Percentiles rank a stretch among this genome's conserved stretches.
phyloP scores from a whole-genome alignment of 1,140 invertebrate genomes.

The Oncopodura yosiiana region DNA sequence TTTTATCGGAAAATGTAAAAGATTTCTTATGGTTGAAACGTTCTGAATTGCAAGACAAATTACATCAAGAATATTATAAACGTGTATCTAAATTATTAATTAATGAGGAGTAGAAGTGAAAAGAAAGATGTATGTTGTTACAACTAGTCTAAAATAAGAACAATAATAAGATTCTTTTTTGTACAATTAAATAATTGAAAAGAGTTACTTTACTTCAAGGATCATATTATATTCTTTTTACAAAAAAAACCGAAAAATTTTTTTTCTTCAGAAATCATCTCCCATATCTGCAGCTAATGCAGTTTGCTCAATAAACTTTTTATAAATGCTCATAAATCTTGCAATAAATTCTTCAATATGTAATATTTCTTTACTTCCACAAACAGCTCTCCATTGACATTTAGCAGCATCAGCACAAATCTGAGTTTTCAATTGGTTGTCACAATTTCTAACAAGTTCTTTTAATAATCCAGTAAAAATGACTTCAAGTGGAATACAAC shows the following conservation, averaged over 20 bases:
- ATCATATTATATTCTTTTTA: too few species aligned
- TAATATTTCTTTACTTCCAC: constrained; percentile 89
- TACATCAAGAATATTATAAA: constrained; percentile 42
- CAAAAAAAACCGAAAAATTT: too few species aligned
- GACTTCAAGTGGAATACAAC: constrained; percentile 85
- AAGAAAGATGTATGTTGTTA: too few species aligned
- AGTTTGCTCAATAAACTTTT: constrained; percentile 65
- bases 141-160: too few species aligned
- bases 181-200: too few species aligned
- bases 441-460: constrained; percentile 78
- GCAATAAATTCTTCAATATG: constrained; percentile 95
- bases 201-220: too few species aligned
- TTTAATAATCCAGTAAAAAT: constrained; percentile 84
- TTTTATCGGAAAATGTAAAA: too few species aligned
- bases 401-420: constrained; percentile 72
- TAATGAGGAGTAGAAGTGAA: constrained; percentile 42
- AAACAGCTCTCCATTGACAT: constrained; percentile 80
- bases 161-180: too few species aligned
- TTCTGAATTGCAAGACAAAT: constrained; percentile 43
- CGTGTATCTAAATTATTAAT: constrained; percentile 47
- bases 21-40: constrained; percentile 55
- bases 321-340: constrained; percentile 91
- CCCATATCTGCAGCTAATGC: too few species aligned
- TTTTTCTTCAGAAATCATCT: too few species aligned
- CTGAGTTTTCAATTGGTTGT: constrained; percentile 75